These are phyloP conservation scores for Enteromius treurensis DNA, from an alignment of 2,797 vertebrate species.

Conservation along the genomic window DNA sequence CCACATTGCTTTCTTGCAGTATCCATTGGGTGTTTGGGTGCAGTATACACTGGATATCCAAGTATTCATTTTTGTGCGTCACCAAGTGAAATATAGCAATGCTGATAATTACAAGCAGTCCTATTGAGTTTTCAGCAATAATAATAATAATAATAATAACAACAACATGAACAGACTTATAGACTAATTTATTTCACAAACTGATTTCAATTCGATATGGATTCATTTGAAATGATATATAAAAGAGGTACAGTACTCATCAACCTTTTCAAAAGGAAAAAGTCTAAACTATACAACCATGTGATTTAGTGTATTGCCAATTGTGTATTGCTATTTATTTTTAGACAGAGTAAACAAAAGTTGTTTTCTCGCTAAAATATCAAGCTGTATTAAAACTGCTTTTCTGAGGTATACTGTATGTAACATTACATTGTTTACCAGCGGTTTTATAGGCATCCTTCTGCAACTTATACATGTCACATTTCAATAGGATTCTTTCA, in stretches of 20 bases:
- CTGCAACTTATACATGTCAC: not conserved
- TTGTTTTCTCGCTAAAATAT: not conserved
- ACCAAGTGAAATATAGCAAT: not conserved
- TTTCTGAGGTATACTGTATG: not conserved
- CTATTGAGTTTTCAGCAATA: not conserved
- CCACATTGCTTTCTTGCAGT: not conserved
- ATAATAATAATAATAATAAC: not conserved
- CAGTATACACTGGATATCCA: not conserved
- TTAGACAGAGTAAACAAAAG: not conserved
- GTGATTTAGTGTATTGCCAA: not conserved
- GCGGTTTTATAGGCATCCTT: not conserved
- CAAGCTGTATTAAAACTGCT: not conserved
- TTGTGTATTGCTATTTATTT: not conserved
- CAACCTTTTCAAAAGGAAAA: not conserved
- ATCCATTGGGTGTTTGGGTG: not conserved
- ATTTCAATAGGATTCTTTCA: not conserved
- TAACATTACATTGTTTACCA: not conserved
- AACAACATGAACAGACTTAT: not conserved
- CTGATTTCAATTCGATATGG: not conserved
- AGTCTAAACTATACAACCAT: not conserved
- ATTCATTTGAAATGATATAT: not conserved
- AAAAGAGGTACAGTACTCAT: not conserved
- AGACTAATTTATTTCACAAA: not conserved
- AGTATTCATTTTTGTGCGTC: not conserved
- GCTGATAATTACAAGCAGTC: not conserved